Conservation (phyloP, 2,888 invertebrate genomes). For the Vanessa cardui region DNA sequence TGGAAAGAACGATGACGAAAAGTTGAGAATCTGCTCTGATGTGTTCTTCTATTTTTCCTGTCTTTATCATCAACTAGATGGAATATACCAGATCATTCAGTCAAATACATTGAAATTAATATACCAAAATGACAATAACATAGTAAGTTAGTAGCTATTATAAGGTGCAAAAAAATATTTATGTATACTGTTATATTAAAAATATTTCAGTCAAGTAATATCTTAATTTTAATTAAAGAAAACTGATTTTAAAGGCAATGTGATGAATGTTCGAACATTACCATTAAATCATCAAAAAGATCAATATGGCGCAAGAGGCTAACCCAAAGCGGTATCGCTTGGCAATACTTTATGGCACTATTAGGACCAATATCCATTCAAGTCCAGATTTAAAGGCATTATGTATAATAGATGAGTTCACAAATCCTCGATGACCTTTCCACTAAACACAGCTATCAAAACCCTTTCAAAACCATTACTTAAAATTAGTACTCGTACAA, state of each 20-base stretch:
- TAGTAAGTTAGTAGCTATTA: too few species aligned
- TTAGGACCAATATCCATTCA: slow-evolving; percentile 36
- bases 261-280: slow-evolving; percentile 46
- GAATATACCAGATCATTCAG: too few species aligned
- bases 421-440: slow-evolving; percentile 32
- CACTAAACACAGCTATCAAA: slow-evolving; percentile 32
- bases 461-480: slow-evolving; percentile 28
- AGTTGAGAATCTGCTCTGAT: too few species aligned
- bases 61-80: too few species aligned
- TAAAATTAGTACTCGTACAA: slow-evolving; percentile 15
- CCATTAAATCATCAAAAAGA: slow-evolving; percentile 59
- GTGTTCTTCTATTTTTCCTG: too few species aligned
- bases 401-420: slow-evolving; percentile 42
- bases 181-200: too few species aligned
- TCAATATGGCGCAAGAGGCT: slow-evolving; percentile 68
- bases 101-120: too few species aligned
- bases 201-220: too few species aligned
- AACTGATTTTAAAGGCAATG: slow-evolving; percentile 14
- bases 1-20: too few species aligned
- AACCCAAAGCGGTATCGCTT: slow-evolving; percentile 44
- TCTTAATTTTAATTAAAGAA: not conserved
- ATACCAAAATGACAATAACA: too few species aligned
- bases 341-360: slow-evolving; percentile 39
- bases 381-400: slow-evolving; percentile 39
- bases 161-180: too few species aligned